Evolutionary conservation across 2,113 vertebrate genomes (phyloP).

Genomic region (Cyprinus carpio): DNA sequence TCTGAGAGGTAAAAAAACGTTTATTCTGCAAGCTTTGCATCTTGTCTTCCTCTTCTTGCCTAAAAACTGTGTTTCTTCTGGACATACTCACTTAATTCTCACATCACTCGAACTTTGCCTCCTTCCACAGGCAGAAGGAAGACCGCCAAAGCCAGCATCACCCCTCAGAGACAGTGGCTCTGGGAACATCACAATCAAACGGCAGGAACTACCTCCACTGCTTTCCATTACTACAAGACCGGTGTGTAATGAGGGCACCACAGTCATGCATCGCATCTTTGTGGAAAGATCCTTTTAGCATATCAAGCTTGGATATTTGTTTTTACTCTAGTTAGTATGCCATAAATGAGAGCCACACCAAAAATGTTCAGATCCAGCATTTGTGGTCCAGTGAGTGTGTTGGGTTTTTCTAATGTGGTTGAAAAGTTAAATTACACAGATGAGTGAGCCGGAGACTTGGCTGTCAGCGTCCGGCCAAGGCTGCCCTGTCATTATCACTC

Average conservation of each 20-base stretch:
- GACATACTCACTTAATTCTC: neutral
- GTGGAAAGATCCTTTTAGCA: slow-evolving; percentile 1
- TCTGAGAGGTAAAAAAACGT: neutral
- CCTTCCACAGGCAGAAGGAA: slow-evolving; percentile 84
- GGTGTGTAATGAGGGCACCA: slow-evolving; percentile 76
- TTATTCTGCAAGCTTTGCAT: neutral
- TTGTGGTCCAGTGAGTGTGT: slow-evolving; percentile 45
- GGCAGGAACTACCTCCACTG: slow-evolving; percentile 76
- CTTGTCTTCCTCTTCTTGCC: neutral
- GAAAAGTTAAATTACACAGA: slow-evolving; percentile 78
- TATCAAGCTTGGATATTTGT: slow-evolving; percentile 8
- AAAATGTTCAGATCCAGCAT: slow-evolving; percentile 31
- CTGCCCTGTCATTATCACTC: slow-evolving; percentile 63
- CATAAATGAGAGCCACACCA: slow-evolving; percentile 2
- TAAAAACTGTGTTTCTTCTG: neutral
- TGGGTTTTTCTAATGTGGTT: slow-evolving; percentile 65
- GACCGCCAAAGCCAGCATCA: slow-evolving; percentile 74
- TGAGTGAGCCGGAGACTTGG: slow-evolving; percentile 62
- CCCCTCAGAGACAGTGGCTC: slow-evolving; percentile 80
- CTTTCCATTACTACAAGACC: slow-evolving; percentile 87
- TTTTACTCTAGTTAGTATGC: slow-evolving; percentile 38
- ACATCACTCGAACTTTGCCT: neutral
- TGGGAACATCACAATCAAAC: slow-evolving; percentile 82
- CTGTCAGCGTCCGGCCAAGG: slow-evolving; percentile 45
- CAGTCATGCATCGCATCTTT: neutral